Conservation (phyloP, 2,113 vertebrate species). For the Menura novaehollandiae region DNA sequence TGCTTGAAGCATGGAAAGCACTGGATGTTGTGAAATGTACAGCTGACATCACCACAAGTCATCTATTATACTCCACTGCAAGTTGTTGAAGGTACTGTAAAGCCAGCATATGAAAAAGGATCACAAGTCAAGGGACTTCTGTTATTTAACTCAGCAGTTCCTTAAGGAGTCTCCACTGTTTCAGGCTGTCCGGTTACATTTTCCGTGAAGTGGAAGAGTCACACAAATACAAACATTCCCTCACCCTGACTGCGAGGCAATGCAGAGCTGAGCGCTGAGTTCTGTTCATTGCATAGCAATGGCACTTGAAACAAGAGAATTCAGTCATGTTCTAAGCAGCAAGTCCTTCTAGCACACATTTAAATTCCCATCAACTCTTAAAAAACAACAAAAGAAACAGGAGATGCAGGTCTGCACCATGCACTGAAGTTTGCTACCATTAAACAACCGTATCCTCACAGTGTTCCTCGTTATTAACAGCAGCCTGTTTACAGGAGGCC, state of each 20-base stretch:
- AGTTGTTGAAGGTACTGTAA: background rate
- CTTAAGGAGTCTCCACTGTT: background rate
- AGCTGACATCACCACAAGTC: background rate
- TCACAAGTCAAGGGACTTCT: background rate
- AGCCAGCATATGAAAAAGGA: background rate
- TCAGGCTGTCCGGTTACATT: background rate
- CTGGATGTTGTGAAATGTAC: background rate
- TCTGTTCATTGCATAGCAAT: constrained; percentile 36
- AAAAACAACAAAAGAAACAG: background rate
- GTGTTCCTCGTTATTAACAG: background rate
- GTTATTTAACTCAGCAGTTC: background rate
- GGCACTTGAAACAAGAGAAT: background rate
- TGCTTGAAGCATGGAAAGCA: background rate
- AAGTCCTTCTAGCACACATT: background rate
- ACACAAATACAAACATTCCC: background rate
- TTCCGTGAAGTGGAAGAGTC: background rate
- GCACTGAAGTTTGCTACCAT: background rate
- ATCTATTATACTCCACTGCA: background rate
- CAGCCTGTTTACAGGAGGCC: background rate
- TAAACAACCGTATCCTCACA: background rate
- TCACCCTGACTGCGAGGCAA: background rate
- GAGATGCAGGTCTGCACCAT: background rate
- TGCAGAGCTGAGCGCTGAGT: background rate
- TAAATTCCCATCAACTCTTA: background rate
- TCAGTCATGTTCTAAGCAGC: background rate